Evolutionary conservation across 2,888 invertebrate species (phyloP).

Genomic region (Rhorus exstirpatorius): DNA sequence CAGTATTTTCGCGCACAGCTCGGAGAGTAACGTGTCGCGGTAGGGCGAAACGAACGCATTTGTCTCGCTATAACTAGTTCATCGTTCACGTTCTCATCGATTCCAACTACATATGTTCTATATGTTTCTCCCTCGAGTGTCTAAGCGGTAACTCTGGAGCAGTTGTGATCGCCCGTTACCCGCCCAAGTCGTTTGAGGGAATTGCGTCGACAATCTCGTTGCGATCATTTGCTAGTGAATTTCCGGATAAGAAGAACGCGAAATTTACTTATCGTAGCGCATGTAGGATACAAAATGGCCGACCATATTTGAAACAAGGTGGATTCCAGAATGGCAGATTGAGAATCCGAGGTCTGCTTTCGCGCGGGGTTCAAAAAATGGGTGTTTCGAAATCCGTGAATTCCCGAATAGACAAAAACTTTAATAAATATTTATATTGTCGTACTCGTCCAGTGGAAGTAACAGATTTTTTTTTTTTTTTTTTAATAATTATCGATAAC

Average conservation of each 20-base stretch:
- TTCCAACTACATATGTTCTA: not conserved
- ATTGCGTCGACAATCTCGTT: conserved; percentile 15
- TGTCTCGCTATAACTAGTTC: conserved; percentile 28
- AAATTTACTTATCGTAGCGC: too few relatives aligned
- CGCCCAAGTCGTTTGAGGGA: conserved; percentile 1
- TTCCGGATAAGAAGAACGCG: not conserved
- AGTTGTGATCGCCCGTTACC: not conserved
- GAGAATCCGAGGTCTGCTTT: not conserved
- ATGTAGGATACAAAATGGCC: too few relatives aligned
- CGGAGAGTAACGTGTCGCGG: not conserved
- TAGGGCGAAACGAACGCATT: conserved; percentile 27
- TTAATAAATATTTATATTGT: too few relatives aligned
- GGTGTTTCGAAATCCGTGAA: too few relatives aligned
- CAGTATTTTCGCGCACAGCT: conserved; percentile 6
- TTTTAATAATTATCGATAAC: too few relatives aligned
- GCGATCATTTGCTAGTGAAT: not conserved
- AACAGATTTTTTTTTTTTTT: too few relatives aligned
- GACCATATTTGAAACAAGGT: too few relatives aligned
- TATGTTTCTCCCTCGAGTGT: not conserved
- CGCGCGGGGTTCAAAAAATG: not conserved
- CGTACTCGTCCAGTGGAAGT: too few relatives aligned
- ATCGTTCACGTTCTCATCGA: conserved; percentile 5
- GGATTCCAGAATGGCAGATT: too few relatives aligned
- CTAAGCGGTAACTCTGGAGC: not conserved
- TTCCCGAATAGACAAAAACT: too few relatives aligned